Base-by-base conservation (phyloP, 2,113 vertebrate species). In the Scatophagus argus region DNA sequence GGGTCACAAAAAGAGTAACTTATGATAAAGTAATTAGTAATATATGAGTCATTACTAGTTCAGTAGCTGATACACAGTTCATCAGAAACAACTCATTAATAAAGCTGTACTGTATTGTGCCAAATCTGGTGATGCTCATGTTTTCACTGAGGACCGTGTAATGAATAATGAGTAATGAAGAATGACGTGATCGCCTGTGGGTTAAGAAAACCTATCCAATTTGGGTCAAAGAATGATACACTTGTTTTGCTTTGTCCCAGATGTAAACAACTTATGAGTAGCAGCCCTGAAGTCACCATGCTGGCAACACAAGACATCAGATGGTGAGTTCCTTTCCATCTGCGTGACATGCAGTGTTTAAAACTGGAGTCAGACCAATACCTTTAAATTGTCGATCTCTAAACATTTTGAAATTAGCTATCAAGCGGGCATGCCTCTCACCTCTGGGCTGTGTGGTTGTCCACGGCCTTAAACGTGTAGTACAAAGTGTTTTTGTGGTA, bases 401-500 rank as follows among this genome's bases (percentile, higher is more conserved):
- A 39, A 52, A 66, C 5, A 43, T 34, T 32, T 44, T 41, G n/a
- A 31, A 29, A 59, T 46, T 6, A 52, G 21, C 39, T 32, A 27
- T 59, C 11, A 55, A 43, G 19, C 23, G 8, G 8, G 4, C 10
- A 13, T 60, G 49, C 21, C 23, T 59, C 75, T 29, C 93, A 99
- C 98, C 97, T 99, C 91, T 95, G 96, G 71, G 97, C 97, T 44
- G 96, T 95, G 90, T 51, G 83, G 89, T 91, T 93, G 66, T 99
- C 96, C 74, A 97, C 95, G 5, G 98, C 96, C 93, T 94, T 96
- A 91, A 99, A 99, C 82, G 95, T 97, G 71, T 98, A 99, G 85
- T 96, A 99, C 52, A 99, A 93, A 10, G 96, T 97, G 86, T 97
- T 97, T 94, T 99, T 99, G 93, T 99, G 98, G 92, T 98, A 99